Base-by-base conservation (phyloP, 1,140 invertebrate species). In the Pseudobourletiella spinata region DNA sequence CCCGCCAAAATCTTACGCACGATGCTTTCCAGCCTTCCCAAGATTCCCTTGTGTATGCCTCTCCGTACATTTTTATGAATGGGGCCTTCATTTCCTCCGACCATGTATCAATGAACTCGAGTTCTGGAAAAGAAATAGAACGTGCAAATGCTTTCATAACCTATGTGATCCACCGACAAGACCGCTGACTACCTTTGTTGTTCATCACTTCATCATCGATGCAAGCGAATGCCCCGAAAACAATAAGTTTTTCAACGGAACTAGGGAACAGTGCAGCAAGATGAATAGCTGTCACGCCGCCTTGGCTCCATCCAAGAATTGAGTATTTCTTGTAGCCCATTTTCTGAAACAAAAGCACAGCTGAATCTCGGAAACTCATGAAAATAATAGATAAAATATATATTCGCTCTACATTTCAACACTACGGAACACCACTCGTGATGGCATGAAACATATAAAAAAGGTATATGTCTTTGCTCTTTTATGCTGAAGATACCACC, bases 231-330 rank as follows among this genome's bases (percentile, higher is more conserved):
- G 82, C 77, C 20, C 88, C 90, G 83, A 85, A 86, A 25, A 90
- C 76, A 0, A 92, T 81, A 30, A 91, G 72, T 70, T 88, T 91
- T 2, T 83, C 74, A 0, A 95, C 76, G 20, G 75, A 74, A 3
- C 84, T 75, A 0, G 84, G 82, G 73, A 84, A 81, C 35, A 81
- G 82, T 0, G 83, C 83, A 14, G 89, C 86, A 3, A 89, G 64
- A 2, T 91, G 83, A 44, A 93, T 76, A 3, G 81, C 83, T 6
- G 86, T 84, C 35, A 87, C 89, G 2, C 87, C 91, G 42, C 91
- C 91, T 76, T 93, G 89, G 76, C 88, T 91, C 88, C 90, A 95
- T 0, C 91, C 91, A 24, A 93, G 62, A 1, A 93, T 67, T 0
- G 88, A 91, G 77, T 84, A 91, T 68, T 83, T 84, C 0, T 78